A percentile compares a stretch with the other conserved stretches of the same genome.
Conservation (phyloP, 2,797 vertebrate genomes). For the Lagodon rhomboides region DNA sequence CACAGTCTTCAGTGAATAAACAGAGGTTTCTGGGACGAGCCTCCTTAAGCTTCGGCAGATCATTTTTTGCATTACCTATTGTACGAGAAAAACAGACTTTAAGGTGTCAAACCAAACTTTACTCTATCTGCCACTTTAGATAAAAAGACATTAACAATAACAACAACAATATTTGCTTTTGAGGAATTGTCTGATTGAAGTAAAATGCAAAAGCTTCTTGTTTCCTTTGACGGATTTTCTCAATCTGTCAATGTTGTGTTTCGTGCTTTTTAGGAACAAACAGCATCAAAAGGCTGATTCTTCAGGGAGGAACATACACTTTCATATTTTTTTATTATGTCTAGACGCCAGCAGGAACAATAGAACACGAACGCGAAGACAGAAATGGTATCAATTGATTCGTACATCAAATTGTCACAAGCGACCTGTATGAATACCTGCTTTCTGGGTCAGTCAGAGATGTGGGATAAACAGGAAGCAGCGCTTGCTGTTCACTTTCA, state of each 20-base stretch:
- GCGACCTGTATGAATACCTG: background rate
- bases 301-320: slow-evolving; percentile 1
- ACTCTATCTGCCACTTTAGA: background rate
- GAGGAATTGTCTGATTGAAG: slow-evolving; percentile 1
- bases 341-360: slow-evolving; percentile 2
- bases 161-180: background rate
- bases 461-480: slow-evolving; percentile 30
- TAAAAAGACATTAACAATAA: background rate
- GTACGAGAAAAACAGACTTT: background rate
- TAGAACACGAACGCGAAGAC: background rate
- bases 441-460: slow-evolving; percentile 27
- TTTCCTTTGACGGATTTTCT: background rate
- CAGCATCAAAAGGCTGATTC: background rate
- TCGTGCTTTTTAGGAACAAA: background rate
- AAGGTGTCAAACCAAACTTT: background rate
- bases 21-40: background rate
- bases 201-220: background rate
- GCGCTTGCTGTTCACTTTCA: slow-evolving; percentile 14
- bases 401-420: slow-evolving; percentile 9
- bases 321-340: background rate
- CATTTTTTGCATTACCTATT: too few relatives aligned
- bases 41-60: background rate
- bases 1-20: background rate
- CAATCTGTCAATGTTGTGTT: background rate
- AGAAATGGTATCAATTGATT: background rate